phyloP scores from a whole-genome alignment of 1,140 invertebrate genomes.

The Brachionus rotundiformis region DNA sequence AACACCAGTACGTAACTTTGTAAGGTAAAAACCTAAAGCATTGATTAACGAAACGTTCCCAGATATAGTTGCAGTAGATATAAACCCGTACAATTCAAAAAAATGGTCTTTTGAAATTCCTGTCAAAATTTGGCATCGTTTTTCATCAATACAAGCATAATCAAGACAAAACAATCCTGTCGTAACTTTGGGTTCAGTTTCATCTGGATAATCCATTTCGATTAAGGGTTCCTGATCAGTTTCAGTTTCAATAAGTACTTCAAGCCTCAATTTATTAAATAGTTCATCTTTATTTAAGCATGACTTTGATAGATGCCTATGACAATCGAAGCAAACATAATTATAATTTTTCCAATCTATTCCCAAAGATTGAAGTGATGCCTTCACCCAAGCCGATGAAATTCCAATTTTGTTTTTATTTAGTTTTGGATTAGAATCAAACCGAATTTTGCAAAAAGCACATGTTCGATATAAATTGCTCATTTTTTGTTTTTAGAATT shows the following conservation, averaged over 20 bases:
- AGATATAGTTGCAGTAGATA: no score
- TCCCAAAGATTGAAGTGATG: background rate
- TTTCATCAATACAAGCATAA: background rate
- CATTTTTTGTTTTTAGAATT: no score
- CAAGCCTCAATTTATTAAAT: background rate
- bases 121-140: slow-evolving; percentile 5
- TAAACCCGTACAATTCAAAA: no score
- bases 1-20: no score
- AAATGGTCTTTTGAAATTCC: background rate
- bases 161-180: background rate
- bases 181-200: background rate
- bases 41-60: no score
- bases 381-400: background rate
- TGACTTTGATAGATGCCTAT: background rate
- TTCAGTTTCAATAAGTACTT: background rate
- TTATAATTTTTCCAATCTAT: background rate
- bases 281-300: background rate
- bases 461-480: no score
- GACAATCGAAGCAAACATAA: background rate
- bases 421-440: slow-evolving; percentile 1
- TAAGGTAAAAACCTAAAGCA: no score
- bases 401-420: slow-evolving; percentile 14
- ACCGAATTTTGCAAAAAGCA: no score
- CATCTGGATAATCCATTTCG: background rate
- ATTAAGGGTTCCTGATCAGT: background rate